Evolutionary conservation across 1,140 invertebrate species (phyloP).

Genomic region (Trachymyrmex cornetzi): DNA sequence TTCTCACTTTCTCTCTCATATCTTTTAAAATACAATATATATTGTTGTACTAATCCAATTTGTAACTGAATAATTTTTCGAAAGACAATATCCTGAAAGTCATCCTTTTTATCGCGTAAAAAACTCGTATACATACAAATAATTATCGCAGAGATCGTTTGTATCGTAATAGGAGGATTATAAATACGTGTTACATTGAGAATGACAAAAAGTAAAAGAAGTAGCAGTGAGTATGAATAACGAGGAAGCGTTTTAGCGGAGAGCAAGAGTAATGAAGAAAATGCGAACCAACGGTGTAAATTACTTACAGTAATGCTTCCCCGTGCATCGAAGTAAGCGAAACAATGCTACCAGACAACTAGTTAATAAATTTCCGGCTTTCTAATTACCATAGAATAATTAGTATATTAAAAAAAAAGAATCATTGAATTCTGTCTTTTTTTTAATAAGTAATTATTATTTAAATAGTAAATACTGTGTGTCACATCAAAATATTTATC

Average conservation of each 20-base stretch:
- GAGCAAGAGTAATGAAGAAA: conserved; percentile 62
- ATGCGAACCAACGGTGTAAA: conserved; percentile 47
- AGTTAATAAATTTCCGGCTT: conserved; percentile 56
- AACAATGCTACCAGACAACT: conserved; percentile 54
- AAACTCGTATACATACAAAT: not conserved
- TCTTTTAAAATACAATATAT: not conserved
- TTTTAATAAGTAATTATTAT: not conserved
- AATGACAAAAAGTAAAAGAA: conserved; percentile 43
- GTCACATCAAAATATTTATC: not conserved
- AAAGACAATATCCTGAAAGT: not conserved
- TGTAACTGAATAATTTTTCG: conserved; percentile 2
- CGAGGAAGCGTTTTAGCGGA: conserved; percentile 37
- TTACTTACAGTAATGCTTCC: conserved; percentile 47
- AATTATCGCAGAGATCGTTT: conserved; percentile 11
- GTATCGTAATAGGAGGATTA: conserved; percentile 20
- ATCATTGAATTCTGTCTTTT: not conserved
- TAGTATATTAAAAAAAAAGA: conserved; percentile 26
- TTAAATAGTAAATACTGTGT: not conserved
- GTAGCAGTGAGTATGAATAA: conserved; percentile 51
- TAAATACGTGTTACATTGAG: conserved; percentile 37
- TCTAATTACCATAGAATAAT: conserved; percentile 55
- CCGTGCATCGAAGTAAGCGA: conserved; percentile 41
- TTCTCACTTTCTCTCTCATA: not conserved
- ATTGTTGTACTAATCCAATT: not conserved
- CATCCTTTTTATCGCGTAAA: not conserved